Evolutionary conservation across 2,113 vertebrate genomes (phyloP).

Genomic region (Nesogale talazaci): DNA sequence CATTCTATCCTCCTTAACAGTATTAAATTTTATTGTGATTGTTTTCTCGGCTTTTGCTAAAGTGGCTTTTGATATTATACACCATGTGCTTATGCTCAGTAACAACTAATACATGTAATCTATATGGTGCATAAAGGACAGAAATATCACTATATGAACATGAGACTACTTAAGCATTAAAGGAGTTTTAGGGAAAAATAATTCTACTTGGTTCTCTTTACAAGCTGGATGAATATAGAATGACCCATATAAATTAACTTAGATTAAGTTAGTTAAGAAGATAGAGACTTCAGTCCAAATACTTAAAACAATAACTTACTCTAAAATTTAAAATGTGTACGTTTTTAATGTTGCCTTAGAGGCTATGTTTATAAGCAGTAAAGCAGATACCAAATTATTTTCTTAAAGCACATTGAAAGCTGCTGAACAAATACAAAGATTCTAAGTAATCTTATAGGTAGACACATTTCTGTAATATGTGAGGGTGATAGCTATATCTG

Average conservation of each 20-base stretch:
- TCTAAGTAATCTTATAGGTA: background rate
- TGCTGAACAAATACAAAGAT: slow-evolving; percentile 50
- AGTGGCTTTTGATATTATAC: background rate
- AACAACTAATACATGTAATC: background rate
- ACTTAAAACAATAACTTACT: slow-evolving; percentile 31
- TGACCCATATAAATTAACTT: slow-evolving; percentile 40
- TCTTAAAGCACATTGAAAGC: slow-evolving; percentile 56
- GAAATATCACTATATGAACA: background rate
- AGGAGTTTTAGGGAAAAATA: slow-evolving; percentile 47
- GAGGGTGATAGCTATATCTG: background rate
- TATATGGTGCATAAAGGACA: slow-evolving; percentile 30
- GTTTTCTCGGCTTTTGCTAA: background rate
- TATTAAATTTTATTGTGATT: background rate
- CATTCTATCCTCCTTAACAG: background rate
- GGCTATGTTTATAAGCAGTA: slow-evolving; percentile 57
- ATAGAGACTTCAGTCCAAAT: slow-evolving; percentile 43
- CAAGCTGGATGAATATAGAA: background rate
- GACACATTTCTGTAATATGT: background rate
- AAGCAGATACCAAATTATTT: slow-evolving; percentile 74
- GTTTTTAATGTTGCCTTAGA: slow-evolving; percentile 57
- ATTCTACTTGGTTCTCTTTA: slow-evolving; percentile 10
- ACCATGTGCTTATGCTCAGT: background rate
- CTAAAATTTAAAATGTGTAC: slow-evolving; percentile 65
- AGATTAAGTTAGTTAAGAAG: slow-evolving; percentile 61
- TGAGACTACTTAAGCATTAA: background rate